Evolutionary conservation across 1,140 invertebrate genomes (phyloP), one percentile per base, ranked within the genome.

Genomic region (Drosophila rhopaloa): DNA sequence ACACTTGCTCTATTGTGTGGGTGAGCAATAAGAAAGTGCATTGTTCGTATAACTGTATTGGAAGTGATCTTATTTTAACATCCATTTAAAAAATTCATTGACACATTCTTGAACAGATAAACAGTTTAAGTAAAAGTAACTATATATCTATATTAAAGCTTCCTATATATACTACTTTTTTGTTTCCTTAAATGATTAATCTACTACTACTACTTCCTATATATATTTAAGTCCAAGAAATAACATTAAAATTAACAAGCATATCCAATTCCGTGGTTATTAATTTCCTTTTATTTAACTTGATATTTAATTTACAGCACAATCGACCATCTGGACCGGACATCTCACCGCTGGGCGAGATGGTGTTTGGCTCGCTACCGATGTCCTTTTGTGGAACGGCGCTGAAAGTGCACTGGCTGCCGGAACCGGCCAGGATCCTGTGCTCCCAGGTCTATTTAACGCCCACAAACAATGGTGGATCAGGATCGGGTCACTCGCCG

Each of bases 281-380:
- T 0, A 14, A 5, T 11, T 7, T 32, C 1, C 7, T 32, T 32
- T 32, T 7, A 32, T 32, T 7, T 32, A 32, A 32, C 29, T 32
- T 32, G 6, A 16, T 19, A 58, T 44, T 8, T 40, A 54, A 44
- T 83, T 77, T 86, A 10, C 83, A 95, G 95, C 94, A 94, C 81
- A 93, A 93, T 83, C 94, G 94, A 53, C 94, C 95, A 76, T 93
- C 94, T 72, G 93, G 95, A 47, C 47, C 83, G n/a, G 97, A 98
- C 92, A 94, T 95, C 13, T 95, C 94, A 62, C 93, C 95, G 37
- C 93, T 98, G 75, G 96, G 96, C 74, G 97, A 98, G 94, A 97
- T 98, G 95, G 95, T 98, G 78, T 98, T 98, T 92, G 97, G 97
- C 4, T 95, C 96, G 4, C 96, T 97, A 32, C 96, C 96, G 0